Evolutionary conservation across 2,888 invertebrate genomes (phyloP).

Genomic region (Pseudococcus longispinus): DNA sequence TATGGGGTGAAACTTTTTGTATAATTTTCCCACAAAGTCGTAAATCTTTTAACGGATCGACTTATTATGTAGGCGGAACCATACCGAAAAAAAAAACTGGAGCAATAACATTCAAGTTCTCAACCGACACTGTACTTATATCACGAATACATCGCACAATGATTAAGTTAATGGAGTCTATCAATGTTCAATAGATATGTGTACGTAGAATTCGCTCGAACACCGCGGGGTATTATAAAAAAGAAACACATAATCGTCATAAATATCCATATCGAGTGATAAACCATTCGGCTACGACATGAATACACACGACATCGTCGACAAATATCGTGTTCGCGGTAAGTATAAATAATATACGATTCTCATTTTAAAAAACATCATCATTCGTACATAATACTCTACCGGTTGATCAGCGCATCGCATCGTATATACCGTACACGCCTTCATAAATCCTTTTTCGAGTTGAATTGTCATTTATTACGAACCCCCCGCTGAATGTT

Average conservation of each 20-base stretch:
- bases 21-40: background rate
- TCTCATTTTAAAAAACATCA: background rate
- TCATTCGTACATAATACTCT: background rate
- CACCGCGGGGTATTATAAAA: background rate
- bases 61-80: background rate
- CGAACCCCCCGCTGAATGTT: conserved; percentile 15
- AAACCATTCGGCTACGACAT: background rate
- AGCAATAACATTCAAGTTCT: background rate
- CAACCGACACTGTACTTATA: background rate
- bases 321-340: background rate
- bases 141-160: background rate
- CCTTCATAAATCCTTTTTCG: conserved; percentile 18
- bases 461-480: conserved; percentile 39
- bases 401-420: conserved; percentile 4
- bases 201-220: background rate
- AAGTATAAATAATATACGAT: conserved; percentile 1
- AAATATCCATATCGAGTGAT: conserved; percentile 18
- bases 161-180: background rate
- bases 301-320: background rate
- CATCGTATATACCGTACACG: background rate
- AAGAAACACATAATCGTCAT: background rate
- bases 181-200: background rate
- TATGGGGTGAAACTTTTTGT: background rate
- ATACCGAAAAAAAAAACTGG: background rate
- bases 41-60: background rate